phyloP scores from a whole-genome alignment of 2,888 invertebrate genomes.

The Meandrusa payeni region DNA sequence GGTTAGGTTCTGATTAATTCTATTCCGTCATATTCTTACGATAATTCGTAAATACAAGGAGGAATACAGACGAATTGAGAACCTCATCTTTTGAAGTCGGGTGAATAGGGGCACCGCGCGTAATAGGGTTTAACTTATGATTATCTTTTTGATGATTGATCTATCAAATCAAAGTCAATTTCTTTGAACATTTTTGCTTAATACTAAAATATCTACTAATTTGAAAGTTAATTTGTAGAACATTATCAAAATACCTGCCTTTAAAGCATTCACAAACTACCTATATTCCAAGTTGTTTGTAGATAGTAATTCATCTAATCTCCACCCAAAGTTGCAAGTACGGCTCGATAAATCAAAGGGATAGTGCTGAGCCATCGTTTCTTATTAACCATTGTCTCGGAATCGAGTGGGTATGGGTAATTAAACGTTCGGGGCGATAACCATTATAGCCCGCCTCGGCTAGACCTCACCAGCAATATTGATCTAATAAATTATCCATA shows the following conservation, averaged over 20 bases:
- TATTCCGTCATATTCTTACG: too few species aligned
- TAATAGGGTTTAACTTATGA: too few species aligned
- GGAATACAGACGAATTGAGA: too few species aligned
- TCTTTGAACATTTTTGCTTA: too few species aligned
- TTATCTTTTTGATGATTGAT: too few species aligned
- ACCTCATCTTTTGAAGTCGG: too few species aligned
- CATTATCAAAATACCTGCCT: constrained; percentile 1
- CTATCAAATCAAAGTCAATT: too few species aligned
- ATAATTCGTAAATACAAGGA: too few species aligned
- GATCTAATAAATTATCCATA: constrained; percentile 73
- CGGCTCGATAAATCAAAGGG: constrained; percentile 63
- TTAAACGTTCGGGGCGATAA: constrained; percentile 68
- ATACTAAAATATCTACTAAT: too few species aligned
- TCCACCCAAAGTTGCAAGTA: constrained; percentile 56
- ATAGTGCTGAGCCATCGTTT: constrained; percentile 67
- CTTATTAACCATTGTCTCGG: constrained; percentile 77
- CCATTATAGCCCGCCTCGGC: constrained; percentile 59
- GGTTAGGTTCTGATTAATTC: too few species aligned
- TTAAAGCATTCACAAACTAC: constrained; percentile 26
- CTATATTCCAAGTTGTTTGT: constrained; percentile 47
- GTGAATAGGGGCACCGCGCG: too few species aligned
- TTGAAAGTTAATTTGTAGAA: too few species aligned
- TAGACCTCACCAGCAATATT: constrained; percentile 66
- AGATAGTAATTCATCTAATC: constrained; percentile 63
- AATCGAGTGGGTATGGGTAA: constrained; percentile 68